These are phyloP conservation scores for Arvicola amphibius DNA, from an alignment of 2,797 vertebrate species.

Conservation along the genomic window DNA sequence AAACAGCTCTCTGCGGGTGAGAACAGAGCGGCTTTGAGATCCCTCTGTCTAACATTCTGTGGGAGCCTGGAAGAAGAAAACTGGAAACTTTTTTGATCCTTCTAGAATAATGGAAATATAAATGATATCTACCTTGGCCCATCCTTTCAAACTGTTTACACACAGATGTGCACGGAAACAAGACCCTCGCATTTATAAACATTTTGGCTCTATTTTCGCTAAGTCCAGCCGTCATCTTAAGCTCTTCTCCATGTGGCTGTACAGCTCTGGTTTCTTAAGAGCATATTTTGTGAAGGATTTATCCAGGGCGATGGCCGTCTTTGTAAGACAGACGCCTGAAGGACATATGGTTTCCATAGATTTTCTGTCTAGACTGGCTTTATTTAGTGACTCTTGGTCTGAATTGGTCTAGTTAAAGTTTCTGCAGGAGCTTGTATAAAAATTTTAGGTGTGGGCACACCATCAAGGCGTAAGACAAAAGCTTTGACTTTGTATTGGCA, in stretches of 20 bases:
- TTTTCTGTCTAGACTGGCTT: slow-evolving; percentile 88
- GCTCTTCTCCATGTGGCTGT: slow-evolving; percentile 54
- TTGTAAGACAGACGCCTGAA: slow-evolving; percentile 80
- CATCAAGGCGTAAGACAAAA: slow-evolving; percentile 85
- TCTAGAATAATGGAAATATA: slow-evolving; percentile 64
- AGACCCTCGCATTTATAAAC: slow-evolving; percentile 71
- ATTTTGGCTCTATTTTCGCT: slow-evolving; percentile 46
- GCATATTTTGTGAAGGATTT: slow-evolving; percentile 77
- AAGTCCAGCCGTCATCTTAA: slow-evolving; percentile 28
- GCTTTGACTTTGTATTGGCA: slow-evolving; percentile 71
- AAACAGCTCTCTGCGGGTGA: slow-evolving; percentile 60
- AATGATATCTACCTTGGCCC: slow-evolving; percentile 49
- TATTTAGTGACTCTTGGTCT: slow-evolving; percentile 86
- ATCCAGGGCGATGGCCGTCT: slow-evolving; percentile 80
- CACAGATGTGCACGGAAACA: slow-evolving; percentile 67
- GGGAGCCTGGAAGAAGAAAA: neutral
- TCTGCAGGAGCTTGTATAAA: slow-evolving; percentile 82
- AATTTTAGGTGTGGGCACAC: slow-evolving; percentile 66
- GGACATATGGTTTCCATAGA: slow-evolving; percentile 89
- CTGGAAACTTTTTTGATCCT: slow-evolving; percentile 55
- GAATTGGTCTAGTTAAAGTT: slow-evolving; percentile 81
- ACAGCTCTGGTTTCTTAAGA: slow-evolving; percentile 73
- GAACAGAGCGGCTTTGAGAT: slow-evolving; percentile 48
- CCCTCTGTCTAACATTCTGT: neutral
- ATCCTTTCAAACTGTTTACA: slow-evolving; percentile 68